Evolutionary conservation across 2,797 vertebrate species (phyloP).

Genomic region (Sorex maritimensis): DNA sequence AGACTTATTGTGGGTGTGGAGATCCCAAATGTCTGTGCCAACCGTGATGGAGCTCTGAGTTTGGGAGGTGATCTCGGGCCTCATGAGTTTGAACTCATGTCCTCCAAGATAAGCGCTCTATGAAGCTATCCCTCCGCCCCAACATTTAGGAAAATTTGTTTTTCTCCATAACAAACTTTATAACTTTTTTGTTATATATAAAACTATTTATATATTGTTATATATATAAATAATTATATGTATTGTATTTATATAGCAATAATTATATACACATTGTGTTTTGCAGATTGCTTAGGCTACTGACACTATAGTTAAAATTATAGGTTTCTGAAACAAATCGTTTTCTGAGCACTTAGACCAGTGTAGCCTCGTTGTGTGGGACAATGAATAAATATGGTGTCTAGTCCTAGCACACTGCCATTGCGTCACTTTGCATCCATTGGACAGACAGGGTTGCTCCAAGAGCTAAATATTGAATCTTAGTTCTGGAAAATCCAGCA

Average conservation of each 20-base stretch:
- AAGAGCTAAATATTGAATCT: slow-evolving; percentile 3
- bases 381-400: not conserved
- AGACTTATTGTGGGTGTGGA: too few relatives aligned
- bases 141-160: slow-evolving; percentile 9
- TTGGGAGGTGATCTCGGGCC: too few relatives aligned
- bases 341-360: slow-evolving; percentile 21
- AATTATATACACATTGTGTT: not conserved
- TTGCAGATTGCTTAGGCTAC: slow-evolving; percentile 26
- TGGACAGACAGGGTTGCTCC: not conserved
- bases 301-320: not conserved
- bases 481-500: not conserved
- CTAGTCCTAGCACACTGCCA: not conserved
- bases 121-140: too few relatives aligned
- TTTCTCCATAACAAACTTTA: not conserved
- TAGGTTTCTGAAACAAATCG: not conserved
- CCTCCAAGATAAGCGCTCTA: too few relatives aligned
- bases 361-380: not conserved
- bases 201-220: not conserved
- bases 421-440: not conserved
- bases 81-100: too few relatives aligned
- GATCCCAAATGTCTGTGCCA: too few relatives aligned
- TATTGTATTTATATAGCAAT: too few relatives aligned
- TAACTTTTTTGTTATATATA: not conserved
- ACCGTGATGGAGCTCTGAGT: too few relatives aligned
- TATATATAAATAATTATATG: not conserved